A percentile compares a stretch with the other conserved stretches of the same genome.
phyloP scores from a whole-genome alignment of 2,888 invertebrate genomes.

The Pseudococcus viburni region DNA sequence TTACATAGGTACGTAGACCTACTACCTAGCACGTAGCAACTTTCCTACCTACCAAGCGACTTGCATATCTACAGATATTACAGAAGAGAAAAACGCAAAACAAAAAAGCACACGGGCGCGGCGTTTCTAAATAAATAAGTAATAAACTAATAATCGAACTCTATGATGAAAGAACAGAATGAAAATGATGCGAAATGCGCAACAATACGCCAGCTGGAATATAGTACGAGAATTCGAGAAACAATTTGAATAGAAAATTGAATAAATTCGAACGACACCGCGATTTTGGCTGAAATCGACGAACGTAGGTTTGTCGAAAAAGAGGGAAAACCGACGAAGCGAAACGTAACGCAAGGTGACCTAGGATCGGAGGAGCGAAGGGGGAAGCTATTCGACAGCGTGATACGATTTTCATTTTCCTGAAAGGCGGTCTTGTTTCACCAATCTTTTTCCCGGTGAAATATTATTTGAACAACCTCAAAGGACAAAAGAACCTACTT shows the following conservation, averaged over 20 bases:
- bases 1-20: too few relatives aligned
- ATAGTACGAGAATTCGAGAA: neutral
- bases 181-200: neutral
- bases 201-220: neutral
- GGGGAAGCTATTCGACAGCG: conserved; percentile 31
- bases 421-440: conserved; percentile 57
- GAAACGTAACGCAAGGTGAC: neutral
- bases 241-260: conserved; percentile 4
- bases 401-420: conserved; percentile 38
- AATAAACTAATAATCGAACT: too few relatives aligned
- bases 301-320: neutral
- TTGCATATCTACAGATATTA: too few relatives aligned
- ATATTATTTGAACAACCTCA: conserved; percentile 64
- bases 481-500: conserved; percentile 56
- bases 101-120: too few relatives aligned
- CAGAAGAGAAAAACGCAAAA: too few relatives aligned
- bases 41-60: too few relatives aligned
- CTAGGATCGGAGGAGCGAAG: neutral
- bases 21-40: too few relatives aligned
- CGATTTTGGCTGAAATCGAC: neutral
- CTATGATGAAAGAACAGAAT: neutral
- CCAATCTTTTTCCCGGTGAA: conserved; percentile 58
- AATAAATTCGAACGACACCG: conserved; percentile 1
- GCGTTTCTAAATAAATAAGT: too few relatives aligned
- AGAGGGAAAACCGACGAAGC: neutral